Base-by-base conservation (phyloP, 1,140 invertebrate species). In the Thaumetopoea pityocampa region DNA sequence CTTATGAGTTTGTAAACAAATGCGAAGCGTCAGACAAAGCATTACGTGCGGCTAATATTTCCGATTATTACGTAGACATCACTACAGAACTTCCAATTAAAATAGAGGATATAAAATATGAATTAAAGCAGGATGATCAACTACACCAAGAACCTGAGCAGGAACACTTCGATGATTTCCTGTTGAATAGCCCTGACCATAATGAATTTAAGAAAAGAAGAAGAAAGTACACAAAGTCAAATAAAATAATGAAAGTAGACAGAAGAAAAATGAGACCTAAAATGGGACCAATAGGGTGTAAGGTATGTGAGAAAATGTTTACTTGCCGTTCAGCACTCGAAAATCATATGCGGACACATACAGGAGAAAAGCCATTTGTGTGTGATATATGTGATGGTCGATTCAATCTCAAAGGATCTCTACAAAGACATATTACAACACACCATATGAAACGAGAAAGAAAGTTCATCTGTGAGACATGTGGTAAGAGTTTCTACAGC, bases 291-390 rank as follows among this genome's bases (percentile, higher is more conserved):
- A 32, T 48, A 9, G 34, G 37, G n/a, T 44, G 42, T 24, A 15
- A n/a, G 10, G 20, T 42, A 4, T 41, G 46, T 29, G 40, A 33
- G 6, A 7, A 19, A 14, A 34, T 72, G 36, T 57, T 57, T 0
- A 40, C 38, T 0, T 69, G 73, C 29, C 66, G 47, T 1, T 84
- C 80, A 1, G 76, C 89, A 2, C 67, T 95, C 24, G 90, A 93
- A 4, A 93, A 92, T 48, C 94, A 96, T 51, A 89, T 94, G 77
- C 69, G 93, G 10, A 92, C 90, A 1, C 94, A 96, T 49, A 93
- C 92, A 5, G 92, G 93, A 1, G 91, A 93, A 49, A 89, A 91
- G 54, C 92, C 92, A 2, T 93, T 92, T 65, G 87, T 90, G 11
- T 96, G 94, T 64, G 89, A 92, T 37, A 84, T 89, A 5, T 94